A percentile compares a stretch with the other conserved stretches of the same genome.
Evolutionary conservation across 1,140 invertebrate genomes (phyloP).

Genomic region (Caenorhabditis tropicalis): DNA sequence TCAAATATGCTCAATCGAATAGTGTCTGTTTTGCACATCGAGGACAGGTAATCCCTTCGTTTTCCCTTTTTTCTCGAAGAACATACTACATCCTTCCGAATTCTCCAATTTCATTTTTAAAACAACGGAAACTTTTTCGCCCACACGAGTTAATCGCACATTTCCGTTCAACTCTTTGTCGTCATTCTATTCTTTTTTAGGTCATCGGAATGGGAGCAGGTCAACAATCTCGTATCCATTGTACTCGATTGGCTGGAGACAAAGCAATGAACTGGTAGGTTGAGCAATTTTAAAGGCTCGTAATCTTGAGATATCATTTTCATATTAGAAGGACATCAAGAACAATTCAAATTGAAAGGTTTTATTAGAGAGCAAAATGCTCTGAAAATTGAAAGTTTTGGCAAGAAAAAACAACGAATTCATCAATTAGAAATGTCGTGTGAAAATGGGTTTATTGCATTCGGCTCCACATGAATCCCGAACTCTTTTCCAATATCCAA

Average conservation of each 20-base stretch:
- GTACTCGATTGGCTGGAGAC: conserved; percentile 91
- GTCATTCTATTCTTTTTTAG: conserved; percentile 62
- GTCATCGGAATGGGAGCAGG: conserved; percentile 96
- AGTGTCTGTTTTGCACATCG: conserved; percentile 90
- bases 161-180: background rate
- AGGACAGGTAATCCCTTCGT: conserved; percentile 79
- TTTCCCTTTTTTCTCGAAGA: background rate
- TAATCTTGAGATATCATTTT: too few species aligned
- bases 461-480: conserved; percentile 45
- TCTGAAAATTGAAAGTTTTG: background rate
- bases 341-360: background rate
- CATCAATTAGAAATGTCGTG: conserved; percentile 29
- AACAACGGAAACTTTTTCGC: background rate
- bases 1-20: conserved; percentile 98
- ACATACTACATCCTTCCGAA: background rate
- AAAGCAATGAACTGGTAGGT: conserved; percentile 93
- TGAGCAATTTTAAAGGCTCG: background rate
- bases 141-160: background rate
- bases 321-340: too few species aligned
- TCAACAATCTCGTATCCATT: conserved; percentile 96
- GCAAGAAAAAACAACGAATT: background rate
- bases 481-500: conserved; percentile 71
- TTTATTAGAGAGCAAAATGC: conserved; percentile 29
- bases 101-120: background rate
- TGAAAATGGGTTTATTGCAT: conserved; percentile 51